A percentile compares a stretch with the other conserved stretches of the same genome.
Conservation (phyloP, 2,888 invertebrate genomes). For the Escarpia spicata region DNA sequence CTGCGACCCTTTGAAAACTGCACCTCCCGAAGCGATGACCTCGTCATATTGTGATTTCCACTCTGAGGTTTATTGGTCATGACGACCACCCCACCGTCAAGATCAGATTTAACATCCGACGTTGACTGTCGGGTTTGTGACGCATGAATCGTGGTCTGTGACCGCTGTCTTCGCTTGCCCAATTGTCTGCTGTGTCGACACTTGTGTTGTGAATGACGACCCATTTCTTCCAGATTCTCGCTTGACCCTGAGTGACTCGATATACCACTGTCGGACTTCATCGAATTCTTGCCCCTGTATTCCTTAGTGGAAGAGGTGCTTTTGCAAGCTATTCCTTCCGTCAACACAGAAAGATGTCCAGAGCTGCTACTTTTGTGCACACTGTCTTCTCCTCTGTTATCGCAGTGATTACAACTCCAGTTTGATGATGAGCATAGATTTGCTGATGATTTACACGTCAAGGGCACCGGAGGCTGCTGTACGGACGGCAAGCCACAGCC, state of each 20-base stretch:
- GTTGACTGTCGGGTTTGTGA: background rate
- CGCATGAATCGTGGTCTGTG: background rate
- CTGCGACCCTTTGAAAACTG: constrained; percentile 17
- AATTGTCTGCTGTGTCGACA: background rate
- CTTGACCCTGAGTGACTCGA: constrained; percentile 51
- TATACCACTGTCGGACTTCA: constrained; percentile 51
- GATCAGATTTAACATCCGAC: background rate
- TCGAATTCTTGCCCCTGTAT: background rate
- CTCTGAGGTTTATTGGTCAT: background rate
- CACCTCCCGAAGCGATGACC: constrained; percentile 8
- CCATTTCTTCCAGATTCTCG: constrained; percentile 30
- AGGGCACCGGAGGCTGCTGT: constrained; percentile 26
- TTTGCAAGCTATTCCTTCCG: background rate
- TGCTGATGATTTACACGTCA: background rate
- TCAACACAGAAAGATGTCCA: constrained; percentile 21
- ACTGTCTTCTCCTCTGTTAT: background rate
- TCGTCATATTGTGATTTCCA: background rate
- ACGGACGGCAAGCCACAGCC: constrained; percentile 42
- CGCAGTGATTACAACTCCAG: background rate
- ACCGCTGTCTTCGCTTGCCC: constrained; percentile 9
- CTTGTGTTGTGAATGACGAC: background rate
- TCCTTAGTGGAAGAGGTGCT: background rate
- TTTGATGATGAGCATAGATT: background rate
- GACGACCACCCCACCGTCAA: background rate
- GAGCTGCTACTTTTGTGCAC: background rate